Conservation (phyloP, 2,888 invertebrate genomes). For the Protodeltote pygarga region DNA sequence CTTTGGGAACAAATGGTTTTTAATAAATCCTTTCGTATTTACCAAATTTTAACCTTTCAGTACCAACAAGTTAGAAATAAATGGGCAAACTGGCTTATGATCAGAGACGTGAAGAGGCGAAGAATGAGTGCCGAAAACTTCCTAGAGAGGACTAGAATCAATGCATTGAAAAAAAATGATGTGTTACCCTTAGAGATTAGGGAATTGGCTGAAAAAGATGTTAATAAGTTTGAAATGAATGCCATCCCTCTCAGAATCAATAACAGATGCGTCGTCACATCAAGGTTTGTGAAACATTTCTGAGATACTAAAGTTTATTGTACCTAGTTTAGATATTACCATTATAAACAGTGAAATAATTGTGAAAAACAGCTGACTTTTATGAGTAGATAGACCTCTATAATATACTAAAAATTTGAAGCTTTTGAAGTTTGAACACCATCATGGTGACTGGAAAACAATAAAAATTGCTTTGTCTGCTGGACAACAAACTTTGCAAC, state of each 20-base stretch:
- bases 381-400: too few relatives aligned
- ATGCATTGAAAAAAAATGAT: conserved; percentile 94
- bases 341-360: too few relatives aligned
- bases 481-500: too few relatives aligned
- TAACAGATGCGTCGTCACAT: conserved; percentile 95
- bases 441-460: too few relatives aligned
- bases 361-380: too few relatives aligned
- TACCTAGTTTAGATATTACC: too few relatives aligned
- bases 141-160: conserved; percentile 92
- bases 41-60: conserved; percentile 68
- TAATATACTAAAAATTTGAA: too few relatives aligned
- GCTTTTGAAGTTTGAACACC: too few relatives aligned
- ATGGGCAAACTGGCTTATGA: conserved; percentile 95
- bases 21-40: too few relatives aligned
- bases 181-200: conserved; percentile 93
- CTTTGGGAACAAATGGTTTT: too few relatives aligned
- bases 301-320: too few relatives aligned
- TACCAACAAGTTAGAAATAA: conserved; percentile 91
- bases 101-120: conserved; percentile 94
- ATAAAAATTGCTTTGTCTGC: too few relatives aligned
- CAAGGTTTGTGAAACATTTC: conserved; percentile 83
- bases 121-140: conserved; percentile 91
- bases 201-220: conserved; percentile 92
- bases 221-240: conserved; percentile 92
- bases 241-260: conserved; percentile 89